Evolutionary conservation across 2,888 invertebrate genomes (phyloP).

Genomic region (Scaeva pyrastri): DNA sequence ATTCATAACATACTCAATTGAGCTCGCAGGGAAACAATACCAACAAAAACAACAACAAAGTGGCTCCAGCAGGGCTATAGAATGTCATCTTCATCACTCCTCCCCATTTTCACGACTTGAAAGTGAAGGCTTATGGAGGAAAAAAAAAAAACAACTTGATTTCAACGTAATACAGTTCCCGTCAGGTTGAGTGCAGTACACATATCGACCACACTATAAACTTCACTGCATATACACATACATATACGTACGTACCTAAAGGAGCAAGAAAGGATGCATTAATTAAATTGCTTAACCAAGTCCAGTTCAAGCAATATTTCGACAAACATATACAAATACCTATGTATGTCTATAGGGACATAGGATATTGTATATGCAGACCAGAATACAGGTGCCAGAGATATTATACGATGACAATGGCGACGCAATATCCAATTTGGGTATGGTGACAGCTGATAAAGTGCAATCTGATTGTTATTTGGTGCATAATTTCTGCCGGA

Average conservation of each 20-base stretch:
- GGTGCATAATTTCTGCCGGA: not conserved
- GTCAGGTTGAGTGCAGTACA: not conserved
- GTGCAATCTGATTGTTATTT: constrained; percentile 36
- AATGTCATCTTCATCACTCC: constrained; percentile 29
- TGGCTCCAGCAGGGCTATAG: not conserved
- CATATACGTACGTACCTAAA: not conserved
- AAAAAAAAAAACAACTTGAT: constrained; percentile 19
- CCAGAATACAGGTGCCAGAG: not conserved
- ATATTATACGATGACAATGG: constrained; percentile 4
- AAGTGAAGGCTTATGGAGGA: not conserved
- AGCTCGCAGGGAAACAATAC: not conserved
- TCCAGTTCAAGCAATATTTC: constrained; percentile 27
- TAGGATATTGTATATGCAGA: not conserved
- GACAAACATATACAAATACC: not conserved
- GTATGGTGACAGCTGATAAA: constrained; percentile 59
- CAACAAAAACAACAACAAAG: not conserved
- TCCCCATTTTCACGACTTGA: constrained; percentile 12
- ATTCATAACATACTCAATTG: constrained; percentile 48
- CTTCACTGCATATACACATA: not conserved
- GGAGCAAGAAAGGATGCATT: constrained; percentile 51
- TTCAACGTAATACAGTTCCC: constrained; percentile 44
- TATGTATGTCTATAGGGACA: too few species aligned
- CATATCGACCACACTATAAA: not conserved
- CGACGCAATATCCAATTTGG: constrained; percentile 14
- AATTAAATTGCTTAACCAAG: constrained; percentile 65